phyloP scores from a whole-genome alignment of 1,140 invertebrate genomes.

The Notospermus geniculatus region DNA sequence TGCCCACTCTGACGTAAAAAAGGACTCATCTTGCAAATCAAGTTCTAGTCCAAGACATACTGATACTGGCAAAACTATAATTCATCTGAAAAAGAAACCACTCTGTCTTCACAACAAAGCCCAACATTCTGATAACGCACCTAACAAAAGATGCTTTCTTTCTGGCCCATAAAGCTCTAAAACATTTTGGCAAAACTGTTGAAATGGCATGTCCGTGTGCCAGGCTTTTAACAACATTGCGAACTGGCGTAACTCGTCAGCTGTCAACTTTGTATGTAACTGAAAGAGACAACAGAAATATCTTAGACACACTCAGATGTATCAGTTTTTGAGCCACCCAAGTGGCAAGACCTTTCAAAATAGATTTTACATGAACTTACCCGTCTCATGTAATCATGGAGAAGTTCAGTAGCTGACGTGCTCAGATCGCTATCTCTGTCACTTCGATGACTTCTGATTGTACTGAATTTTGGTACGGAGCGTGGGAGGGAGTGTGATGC shows the following conservation, averaged over 20 bases:
- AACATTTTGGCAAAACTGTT: slow-evolving; percentile 53
- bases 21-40: not conserved
- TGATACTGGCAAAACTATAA: no score
- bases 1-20: no score
- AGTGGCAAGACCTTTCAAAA: no score
- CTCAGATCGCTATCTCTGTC: slow-evolving; percentile 19
- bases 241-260: slow-evolving; percentile 51
- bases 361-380: slow-evolving; percentile 19
- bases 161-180: slow-evolving; percentile 50
- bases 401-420: slow-evolving; percentile 25
- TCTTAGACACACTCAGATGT: not conserved
- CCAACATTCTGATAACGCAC: no score
- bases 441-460: not conserved
- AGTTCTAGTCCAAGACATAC: not conserved
- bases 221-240: slow-evolving; percentile 44
- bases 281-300: slow-evolving; percentile 29
- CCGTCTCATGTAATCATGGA: slow-evolving; percentile 39
- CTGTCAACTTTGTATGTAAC: slow-evolving; percentile 48
- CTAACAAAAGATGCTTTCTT: slow-evolving; percentile 48
- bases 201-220: slow-evolving; percentile 44
- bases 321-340: no score
- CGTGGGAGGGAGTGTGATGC: not conserved
- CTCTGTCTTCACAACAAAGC: no score
- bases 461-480: not conserved
- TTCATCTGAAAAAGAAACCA: not conserved